A percentile compares a stretch with the other conserved stretches of the same genome.
phyloP scores from a whole-genome alignment of 2,113 vertebrate genomes.

The Atlantisia rogersi region DNA sequence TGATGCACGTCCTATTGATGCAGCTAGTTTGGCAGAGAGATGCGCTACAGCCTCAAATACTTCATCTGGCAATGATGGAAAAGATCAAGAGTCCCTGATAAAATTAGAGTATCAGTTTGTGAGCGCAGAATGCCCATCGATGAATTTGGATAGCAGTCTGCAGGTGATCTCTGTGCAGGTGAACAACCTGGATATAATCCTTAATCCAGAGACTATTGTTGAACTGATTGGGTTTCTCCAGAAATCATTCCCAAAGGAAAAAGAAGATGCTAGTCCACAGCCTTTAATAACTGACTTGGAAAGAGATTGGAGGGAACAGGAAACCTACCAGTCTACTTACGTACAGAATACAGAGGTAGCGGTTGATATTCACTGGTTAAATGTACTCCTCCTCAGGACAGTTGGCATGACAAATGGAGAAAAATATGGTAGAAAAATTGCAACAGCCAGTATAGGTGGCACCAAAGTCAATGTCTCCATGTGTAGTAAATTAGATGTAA shows the following conservation, averaged over 20 bases:
- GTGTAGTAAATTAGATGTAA: slow-evolving; percentile 86
- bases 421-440: slow-evolving; percentile 93
- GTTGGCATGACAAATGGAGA: slow-evolving; percentile 85
- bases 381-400: slow-evolving; percentile 91
- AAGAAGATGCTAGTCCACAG: slow-evolving; percentile 80
- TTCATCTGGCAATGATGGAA: slow-evolving; percentile 45
- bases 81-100: slow-evolving; percentile 92
- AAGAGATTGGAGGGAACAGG: slow-evolving; percentile 74
- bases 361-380: slow-evolving; percentile 94
- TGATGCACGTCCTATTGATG: not conserved
- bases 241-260: slow-evolving; percentile 95
- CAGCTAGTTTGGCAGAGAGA: not conserved
- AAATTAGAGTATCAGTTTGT: slow-evolving; percentile 97
- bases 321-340: slow-evolving; percentile 86
- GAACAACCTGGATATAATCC: slow-evolving; percentile 96
- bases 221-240: slow-evolving; percentile 95
- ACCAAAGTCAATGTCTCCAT: slow-evolving; percentile 95
- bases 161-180: slow-evolving; percentile 94
- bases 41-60: not conserved
- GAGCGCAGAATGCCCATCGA: slow-evolving; percentile 93
- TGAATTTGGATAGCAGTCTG: slow-evolving; percentile 93
- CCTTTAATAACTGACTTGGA: slow-evolving; percentile 75
- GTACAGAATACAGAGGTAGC: slow-evolving; percentile 92
- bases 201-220: slow-evolving; percentile 98
- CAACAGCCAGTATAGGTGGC: slow-evolving; percentile 91